Evolutionary conservation across 2,113 vertebrate species (phyloP).

Genomic region (Balaenoptera acutorostrata): DNA sequence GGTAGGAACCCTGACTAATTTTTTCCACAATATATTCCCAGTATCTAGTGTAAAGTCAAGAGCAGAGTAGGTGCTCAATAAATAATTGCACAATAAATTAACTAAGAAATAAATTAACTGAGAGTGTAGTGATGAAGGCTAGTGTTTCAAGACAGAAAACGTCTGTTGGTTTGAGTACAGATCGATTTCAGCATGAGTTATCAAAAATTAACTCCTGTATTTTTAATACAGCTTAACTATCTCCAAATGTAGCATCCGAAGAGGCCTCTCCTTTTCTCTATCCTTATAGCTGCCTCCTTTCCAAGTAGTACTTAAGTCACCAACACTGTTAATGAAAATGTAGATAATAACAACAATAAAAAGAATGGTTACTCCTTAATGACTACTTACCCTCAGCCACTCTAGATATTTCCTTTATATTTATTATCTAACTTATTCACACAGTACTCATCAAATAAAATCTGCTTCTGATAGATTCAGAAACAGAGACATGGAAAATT

Average conservation of each 20-base stretch:
- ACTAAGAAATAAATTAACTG: not conserved
- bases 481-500: not conserved
- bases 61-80: not conserved
- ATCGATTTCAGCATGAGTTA: not conserved
- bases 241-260: not conserved
- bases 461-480: not conserved
- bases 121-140: not conserved
- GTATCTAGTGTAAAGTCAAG: not conserved
- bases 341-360: not conserved
- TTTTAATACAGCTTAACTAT: not conserved
- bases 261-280: not conserved
- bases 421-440: not conserved
- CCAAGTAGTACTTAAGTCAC: not conserved
- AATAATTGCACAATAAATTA: not conserved
- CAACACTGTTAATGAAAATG: not conserved
- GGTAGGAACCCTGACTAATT: not conserved
- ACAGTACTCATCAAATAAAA: not conserved
- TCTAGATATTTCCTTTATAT: not conserved
- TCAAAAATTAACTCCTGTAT: not conserved
- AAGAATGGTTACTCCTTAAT: not conserved
- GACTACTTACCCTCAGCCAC: not conserved
- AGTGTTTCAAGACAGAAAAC: not conserved
- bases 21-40: not conserved
- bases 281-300: not conserved
- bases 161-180: not conserved